phyloP scores from a whole-genome alignment of 2,113 vertebrate species.

The mouse (Mus musculus) region GRCm39 chr6:63774001-63774500 shows the following conservation, averaged over 20 bases:
- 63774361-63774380: conserved; percentile 39
- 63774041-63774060: conserved; percentile 62
- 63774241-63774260: conserved; percentile 31
- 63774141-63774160: conserved; percentile 68
- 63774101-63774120: conserved; percentile 69
- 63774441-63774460: not conserved
- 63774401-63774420: conserved; percentile 21
- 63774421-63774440: not conserved
- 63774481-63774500: not conserved
- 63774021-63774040: conserved; percentile 73
- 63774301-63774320: not conserved
- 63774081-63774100: conserved; percentile 79
- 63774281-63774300: not conserved
- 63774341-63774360: not conserved
- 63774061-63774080: conserved; percentile 74
- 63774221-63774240: conserved; percentile 30
- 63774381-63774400: conserved; percentile 37
- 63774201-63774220: not conserved
- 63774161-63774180: conserved; percentile 67
- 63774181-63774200: conserved; percentile 54
- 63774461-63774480: not conserved
- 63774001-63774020: conserved; percentile 74
- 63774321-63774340: not conserved
- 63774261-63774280: conserved; percentile 7
- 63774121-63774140: conserved; percentile 79